Percentiles rank a stretch among this genome's conserved stretches.
These are phyloP conservation scores for Barbus barbus DNA, from an alignment of 2,113 vertebrate genomes.

Conservation along the genomic window DNA sequence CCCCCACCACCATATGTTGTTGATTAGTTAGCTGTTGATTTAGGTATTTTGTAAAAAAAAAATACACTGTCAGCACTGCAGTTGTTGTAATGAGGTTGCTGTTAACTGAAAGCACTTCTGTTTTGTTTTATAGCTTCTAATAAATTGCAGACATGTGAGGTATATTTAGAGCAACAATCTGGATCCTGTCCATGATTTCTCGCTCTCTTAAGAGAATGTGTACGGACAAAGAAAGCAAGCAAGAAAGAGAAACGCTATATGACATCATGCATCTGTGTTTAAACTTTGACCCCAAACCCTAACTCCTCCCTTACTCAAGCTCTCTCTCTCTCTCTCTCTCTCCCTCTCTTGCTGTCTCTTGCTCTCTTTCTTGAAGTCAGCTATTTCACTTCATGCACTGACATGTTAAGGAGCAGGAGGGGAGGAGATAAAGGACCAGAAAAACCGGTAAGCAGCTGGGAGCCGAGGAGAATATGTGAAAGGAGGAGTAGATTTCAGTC, in stretches of 20 bases:
- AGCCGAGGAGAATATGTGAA: conserved; percentile 47
- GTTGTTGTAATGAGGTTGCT: conserved; percentile 26
- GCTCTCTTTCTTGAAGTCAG: conserved; percentile 18
- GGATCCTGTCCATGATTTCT: conserved; percentile 1
- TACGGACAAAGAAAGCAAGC: neutral
- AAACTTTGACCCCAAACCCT: conserved; percentile 71
- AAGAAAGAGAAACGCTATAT: conserved; percentile 34
- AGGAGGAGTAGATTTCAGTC: conserved; percentile 54
- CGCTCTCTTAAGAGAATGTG: conserved; percentile 21
- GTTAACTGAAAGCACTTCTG: conserved; percentile 29
- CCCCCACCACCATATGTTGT: conserved; percentile 18
- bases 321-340: conserved; percentile 19
- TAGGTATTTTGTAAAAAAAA: neutral
- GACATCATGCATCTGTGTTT: conserved; percentile 53
- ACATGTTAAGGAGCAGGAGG: conserved; percentile 66
- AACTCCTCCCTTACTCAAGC: conserved; percentile 24
- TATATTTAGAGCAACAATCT: conserved; percentile 39
- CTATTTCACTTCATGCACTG: conserved; percentile 62
- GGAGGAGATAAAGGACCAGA: conserved; percentile 68
- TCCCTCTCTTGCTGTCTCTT: too few relatives aligned
- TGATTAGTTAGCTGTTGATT: conserved; percentile 16
- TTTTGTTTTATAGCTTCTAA: conserved; percentile 37
- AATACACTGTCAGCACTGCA: conserved; percentile 19
- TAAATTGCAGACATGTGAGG: conserved; percentile 36
- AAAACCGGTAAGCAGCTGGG: conserved; percentile 72